Conservation (phyloP, 2,888 invertebrate genomes). For the Chloromyia formosa region DNA sequence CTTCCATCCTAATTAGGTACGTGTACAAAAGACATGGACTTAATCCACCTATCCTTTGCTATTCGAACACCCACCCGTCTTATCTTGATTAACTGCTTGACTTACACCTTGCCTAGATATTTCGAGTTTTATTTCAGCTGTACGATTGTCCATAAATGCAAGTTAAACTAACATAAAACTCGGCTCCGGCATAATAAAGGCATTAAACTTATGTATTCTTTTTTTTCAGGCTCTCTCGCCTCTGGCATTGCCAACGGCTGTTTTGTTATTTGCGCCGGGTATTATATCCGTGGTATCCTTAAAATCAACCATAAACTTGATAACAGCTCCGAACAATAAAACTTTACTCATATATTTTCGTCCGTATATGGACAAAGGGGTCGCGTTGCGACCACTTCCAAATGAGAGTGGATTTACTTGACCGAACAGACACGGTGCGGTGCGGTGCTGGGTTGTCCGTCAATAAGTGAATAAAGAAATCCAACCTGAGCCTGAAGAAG, state of each 20-base stretch:
- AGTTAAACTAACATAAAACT: slow-evolving; percentile 35
- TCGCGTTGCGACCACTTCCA: no score
- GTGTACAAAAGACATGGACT: no score
- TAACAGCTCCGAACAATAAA: slow-evolving; percentile 37
- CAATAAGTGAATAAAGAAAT: no score
- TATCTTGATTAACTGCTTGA: no score
- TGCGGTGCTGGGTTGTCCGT: no score
- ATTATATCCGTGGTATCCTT: slow-evolving; percentile 39
- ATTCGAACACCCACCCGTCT: no score
- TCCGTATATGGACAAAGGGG: not conserved
- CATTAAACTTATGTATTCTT: slow-evolving; percentile 22
- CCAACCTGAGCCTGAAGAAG: no score
- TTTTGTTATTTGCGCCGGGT: slow-evolving; percentile 16
- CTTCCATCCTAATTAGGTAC: no score
- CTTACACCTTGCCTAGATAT: not conserved
- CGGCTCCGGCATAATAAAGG: slow-evolving; percentile 23
- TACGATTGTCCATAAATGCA: not conserved
- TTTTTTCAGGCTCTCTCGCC: no score
- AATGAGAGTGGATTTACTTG: not conserved
- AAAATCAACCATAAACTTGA: slow-evolving; percentile 39
- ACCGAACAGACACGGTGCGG: not conserved
- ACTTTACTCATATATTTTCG: slow-evolving; percentile 36
- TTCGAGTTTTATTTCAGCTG: not conserved
- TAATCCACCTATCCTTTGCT: no score
- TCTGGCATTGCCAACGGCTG: not conserved